phyloP scores from a whole-genome alignment of 2,797 vertebrate species.

The Thamnophis elegans region DNA sequence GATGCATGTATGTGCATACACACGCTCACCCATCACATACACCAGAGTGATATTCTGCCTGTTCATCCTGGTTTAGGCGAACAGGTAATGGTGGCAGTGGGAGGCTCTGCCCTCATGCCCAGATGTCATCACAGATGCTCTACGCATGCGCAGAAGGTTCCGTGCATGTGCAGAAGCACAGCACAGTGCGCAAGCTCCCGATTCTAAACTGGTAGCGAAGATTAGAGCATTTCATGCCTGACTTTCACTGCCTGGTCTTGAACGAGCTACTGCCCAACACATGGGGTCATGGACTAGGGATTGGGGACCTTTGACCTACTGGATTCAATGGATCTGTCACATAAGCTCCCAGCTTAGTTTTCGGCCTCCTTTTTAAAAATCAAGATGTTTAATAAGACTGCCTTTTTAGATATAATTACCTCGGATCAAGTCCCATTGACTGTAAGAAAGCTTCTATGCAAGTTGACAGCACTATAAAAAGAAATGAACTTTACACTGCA shows the following conservation, averaged over 20 bases:
- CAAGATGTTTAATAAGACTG: background rate
- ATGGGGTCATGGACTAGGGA: no score
- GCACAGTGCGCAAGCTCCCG: no score
- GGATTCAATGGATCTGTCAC: background rate
- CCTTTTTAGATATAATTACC: background rate
- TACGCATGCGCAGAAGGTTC: no score
- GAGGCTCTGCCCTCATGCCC: no score
- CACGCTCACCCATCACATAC: background rate
- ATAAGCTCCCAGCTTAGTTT: background rate
- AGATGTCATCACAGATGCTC: no score
- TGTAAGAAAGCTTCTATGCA: background rate
- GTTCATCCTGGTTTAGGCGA: no score
- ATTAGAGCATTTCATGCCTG: no score
- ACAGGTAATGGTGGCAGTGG: no score
- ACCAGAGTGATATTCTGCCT: no score
- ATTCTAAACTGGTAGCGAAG: no score
- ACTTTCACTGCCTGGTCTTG: background rate
- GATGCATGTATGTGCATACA: background rate
- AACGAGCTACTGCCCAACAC: background rate
- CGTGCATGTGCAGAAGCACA: no score
- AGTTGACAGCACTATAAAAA: background rate
- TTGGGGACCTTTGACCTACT: background rate
- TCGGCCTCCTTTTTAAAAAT: background rate
- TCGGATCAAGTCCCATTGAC: background rate
- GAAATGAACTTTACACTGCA: background rate